Conservation (phyloP, 1,140 invertebrate species). For the Conus ventricosus region DNA sequence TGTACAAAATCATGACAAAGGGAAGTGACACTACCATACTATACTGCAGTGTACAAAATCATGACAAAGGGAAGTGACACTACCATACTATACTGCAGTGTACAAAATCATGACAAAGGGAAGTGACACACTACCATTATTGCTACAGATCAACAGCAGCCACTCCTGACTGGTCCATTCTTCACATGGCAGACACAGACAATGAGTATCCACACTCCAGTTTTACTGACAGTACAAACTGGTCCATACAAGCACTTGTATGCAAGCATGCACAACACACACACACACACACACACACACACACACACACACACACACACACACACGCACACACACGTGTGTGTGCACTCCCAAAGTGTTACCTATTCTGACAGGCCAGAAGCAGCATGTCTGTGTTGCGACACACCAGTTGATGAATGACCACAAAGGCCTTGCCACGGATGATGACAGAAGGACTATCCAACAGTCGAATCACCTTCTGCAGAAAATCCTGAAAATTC, state of each 20-base stretch:
- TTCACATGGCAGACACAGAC: too few relatives aligned
- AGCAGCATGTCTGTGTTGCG: conserved; percentile 64
- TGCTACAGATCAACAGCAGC: too few relatives aligned
- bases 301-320: background rate
- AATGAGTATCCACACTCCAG: too few relatives aligned
- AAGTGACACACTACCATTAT: too few relatives aligned
- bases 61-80: too few relatives aligned
- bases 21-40: too few relatives aligned
- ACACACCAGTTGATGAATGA: conserved; percentile 64
- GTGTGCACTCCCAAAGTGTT: background rate
- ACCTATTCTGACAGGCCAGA: conserved; percentile 67
- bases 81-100: too few relatives aligned
- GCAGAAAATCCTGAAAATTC: conserved; percentile 62
- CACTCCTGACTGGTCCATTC: too few relatives aligned
- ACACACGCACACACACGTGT: background rate
- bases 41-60: too few relatives aligned
- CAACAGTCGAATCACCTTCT: conserved; percentile 64
- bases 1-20: too few relatives aligned
- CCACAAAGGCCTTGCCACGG: conserved; percentile 68
- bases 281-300: conserved; percentile 1
- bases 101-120: too few relatives aligned
- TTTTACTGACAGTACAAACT: too few relatives aligned
- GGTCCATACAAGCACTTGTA: background rate
- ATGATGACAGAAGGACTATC: conserved; percentile 69
- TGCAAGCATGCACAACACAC: background rate